Evolutionary conservation across 2,888 invertebrate species (phyloP).

Genomic region (Allygus modestus): DNA sequence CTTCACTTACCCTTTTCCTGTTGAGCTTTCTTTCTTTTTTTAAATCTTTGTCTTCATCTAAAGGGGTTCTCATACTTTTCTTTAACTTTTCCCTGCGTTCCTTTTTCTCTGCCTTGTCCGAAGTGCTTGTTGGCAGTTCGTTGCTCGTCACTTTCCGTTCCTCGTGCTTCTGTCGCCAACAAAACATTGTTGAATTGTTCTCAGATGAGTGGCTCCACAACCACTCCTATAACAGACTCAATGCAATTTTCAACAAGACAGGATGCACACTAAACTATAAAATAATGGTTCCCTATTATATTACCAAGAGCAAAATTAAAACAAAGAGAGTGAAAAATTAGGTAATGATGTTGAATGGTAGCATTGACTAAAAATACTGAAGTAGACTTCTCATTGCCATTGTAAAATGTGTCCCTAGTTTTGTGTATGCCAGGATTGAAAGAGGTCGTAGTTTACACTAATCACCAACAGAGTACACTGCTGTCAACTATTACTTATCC

Average conservation of each 20-base stretch:
- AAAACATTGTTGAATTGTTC: constrained; percentile 68
- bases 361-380: no score
- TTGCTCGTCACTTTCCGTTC: constrained; percentile 71
- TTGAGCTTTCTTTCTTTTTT: constrained; percentile 89
- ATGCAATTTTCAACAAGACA: no score
- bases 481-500: no score
- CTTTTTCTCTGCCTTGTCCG: constrained; percentile 76
- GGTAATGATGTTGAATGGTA: no score
- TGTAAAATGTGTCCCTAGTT: no score
- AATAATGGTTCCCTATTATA: no score
- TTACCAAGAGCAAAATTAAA: no score
- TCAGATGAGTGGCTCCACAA: constrained; percentile 15
- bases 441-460: no score
- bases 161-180: constrained; percentile 76
- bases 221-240: constrained; percentile 33
- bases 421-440: no score
- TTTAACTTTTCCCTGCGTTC: constrained; percentile 77
- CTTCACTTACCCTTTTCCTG: constrained; percentile 83
- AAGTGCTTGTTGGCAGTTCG: constrained; percentile 50
- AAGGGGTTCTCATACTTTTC: constrained; percentile 74
- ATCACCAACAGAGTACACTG: no score
- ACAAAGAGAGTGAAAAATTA: no score
- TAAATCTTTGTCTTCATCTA: constrained; percentile 88
- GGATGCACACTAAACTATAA: not conserved
- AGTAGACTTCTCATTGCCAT: no score